phyloP scores from a whole-genome alignment of 2,797 vertebrate species.

The Graptemys geographica region DNA sequence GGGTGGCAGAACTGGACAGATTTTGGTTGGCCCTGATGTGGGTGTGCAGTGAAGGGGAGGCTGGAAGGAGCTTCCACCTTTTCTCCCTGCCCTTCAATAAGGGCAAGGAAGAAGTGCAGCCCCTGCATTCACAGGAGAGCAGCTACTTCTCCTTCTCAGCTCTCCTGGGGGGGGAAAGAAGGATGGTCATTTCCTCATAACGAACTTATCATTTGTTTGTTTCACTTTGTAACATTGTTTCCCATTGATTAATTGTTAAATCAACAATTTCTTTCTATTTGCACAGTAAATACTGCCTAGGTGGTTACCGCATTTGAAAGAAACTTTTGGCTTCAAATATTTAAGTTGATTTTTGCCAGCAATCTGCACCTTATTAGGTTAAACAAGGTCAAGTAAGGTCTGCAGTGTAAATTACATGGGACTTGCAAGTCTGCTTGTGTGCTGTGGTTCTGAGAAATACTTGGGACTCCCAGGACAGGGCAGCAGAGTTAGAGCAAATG shows the following conservation, averaged over 20 bases:
- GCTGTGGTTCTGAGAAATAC: neutral
- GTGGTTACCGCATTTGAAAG: fast-evolving
- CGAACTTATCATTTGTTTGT: neutral
- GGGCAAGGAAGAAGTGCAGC: fast-evolving
- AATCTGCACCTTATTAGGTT: neutral
- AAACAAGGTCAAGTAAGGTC: neutral
- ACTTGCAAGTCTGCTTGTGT: neutral
- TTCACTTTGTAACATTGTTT: neutral
- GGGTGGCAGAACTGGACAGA: neutral
- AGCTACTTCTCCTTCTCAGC: neutral
- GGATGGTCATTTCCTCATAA: neutral
- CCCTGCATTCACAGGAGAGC: neutral
- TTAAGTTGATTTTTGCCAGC: neutral
- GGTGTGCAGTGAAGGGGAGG: fast-evolving
- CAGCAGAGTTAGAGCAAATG: neutral
- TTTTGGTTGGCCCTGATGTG: too few species aligned
- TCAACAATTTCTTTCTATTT: neutral
- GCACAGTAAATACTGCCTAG: fast-evolving
- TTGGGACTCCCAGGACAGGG: neutral
- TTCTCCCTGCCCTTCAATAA: fast-evolving
- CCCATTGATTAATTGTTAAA: neutral
- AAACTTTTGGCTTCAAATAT: neutral
- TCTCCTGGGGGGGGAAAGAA: neutral
- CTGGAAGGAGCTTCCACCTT: neutral
- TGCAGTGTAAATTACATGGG: neutral